Evolutionary conservation across 2,113 vertebrate species (phyloP), one percentile per base, ranked within the genome.

Genomic region (Cyphomyrus plagiostoma): DNA sequence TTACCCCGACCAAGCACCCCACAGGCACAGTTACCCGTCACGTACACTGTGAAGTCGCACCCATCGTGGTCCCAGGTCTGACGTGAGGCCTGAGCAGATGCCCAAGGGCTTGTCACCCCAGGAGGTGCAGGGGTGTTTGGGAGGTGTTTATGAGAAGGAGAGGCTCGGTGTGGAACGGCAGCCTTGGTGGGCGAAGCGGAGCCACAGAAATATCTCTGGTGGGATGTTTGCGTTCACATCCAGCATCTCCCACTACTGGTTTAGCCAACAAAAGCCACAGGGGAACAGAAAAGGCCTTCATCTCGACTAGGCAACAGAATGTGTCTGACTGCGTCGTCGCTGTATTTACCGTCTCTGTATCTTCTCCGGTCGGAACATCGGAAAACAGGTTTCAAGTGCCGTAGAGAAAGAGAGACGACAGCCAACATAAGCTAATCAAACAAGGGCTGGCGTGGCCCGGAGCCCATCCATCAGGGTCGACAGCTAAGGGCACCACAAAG

Each of bases 331-430:
- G 93, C 50, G 88, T 90, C 48, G 85, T 77, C 88, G 89, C 49
- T 89, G 87, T 88, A 45, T 26, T 88, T 48, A 90, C 94, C 93
- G 94, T 94, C 91, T 89, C 89, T 89, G 88, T 93, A 83, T 90
- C 93, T 92, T 95, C 94, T 95, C 93, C 90, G 91, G 93, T 91
- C 92, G 88, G 91, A 89, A 89, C 89, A 8, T 48, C 30, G 3
- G 30, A 53, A 80, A 26, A 35, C 48, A 3, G 56, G 17, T 26
- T 89, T 58, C 49, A 45, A 82, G 49, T 42, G 62, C 48, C 85
- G 2, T 2, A 26, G 6, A 66, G 19, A 80, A 35, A n/a, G 9
- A 83, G 53, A 8, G 58, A 52, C 5, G 23, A 87, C 35, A 62
- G 30, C 74, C 89, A 89, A 50, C 45, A 58, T 42, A 83, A 70